Percentiles rank a stretch among this genome's conserved stretches.
phyloP scores from a whole-genome alignment of 1,140 invertebrate genomes.

The Acyrthosiphon pisum region DNA sequence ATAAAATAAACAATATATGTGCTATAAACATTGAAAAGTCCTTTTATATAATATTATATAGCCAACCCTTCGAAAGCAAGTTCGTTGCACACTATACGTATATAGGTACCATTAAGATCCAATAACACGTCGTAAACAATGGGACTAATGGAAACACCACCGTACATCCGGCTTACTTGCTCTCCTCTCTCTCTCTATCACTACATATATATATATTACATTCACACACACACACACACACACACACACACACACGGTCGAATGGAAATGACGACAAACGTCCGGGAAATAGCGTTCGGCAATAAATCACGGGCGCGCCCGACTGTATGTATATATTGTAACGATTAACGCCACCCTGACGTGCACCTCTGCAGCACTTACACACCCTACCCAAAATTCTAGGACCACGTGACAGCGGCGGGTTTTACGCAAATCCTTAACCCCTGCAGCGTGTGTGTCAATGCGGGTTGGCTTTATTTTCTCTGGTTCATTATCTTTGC shows the following conservation, averaged over 20 bases:
- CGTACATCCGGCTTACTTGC: background rate
- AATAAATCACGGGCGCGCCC: conserved; percentile 32
- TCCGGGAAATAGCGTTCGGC: background rate
- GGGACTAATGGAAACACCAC: conserved; percentile 22
- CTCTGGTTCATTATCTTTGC: background rate
- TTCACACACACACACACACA: background rate
- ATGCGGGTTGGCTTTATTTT: background rate
- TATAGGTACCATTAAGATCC: conserved; percentile 21
- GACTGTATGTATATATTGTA: background rate
- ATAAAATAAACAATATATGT: background rate
- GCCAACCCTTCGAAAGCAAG: background rate
- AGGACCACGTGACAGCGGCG: background rate
- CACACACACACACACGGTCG: background rate
- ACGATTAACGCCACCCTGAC: conserved; percentile 27
- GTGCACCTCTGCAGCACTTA: background rate
- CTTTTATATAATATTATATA: background rate
- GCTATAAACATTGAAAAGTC: background rate
- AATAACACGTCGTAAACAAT: conserved; percentile 41
- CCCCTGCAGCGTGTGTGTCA: background rate
- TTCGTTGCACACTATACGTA: background rate
- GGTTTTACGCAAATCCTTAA: background rate
- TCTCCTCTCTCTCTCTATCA: background rate
- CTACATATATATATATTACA: background rate
- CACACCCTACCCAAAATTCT: background rate
- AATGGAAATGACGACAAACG: conserved; percentile 38